Evolutionary conservation across 2,888 invertebrate genomes (phyloP).

Genomic region (Drosophila meridiana): DNA sequence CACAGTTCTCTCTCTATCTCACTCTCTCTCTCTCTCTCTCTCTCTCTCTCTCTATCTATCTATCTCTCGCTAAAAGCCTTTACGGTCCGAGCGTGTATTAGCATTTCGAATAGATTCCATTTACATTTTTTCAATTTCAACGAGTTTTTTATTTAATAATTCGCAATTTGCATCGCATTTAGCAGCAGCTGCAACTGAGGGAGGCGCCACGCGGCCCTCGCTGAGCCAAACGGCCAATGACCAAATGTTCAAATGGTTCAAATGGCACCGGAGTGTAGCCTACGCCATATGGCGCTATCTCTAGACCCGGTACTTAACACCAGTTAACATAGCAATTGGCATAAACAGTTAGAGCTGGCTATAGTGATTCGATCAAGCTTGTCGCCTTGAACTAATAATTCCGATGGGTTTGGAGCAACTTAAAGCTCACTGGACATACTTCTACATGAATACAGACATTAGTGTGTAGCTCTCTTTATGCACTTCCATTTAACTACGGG

Average conservation of each 20-base stretch:
- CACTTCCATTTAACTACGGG: too few species aligned
- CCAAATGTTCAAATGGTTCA: constrained; percentile 23
- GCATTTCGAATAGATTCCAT: constrained; percentile 75
- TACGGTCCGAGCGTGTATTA: constrained; percentile 52
- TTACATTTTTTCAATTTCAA: constrained; percentile 77
- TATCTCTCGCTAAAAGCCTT: constrained; percentile 38
- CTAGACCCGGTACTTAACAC: neutral
- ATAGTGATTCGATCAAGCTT: too few species aligned
- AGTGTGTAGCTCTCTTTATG: too few species aligned
- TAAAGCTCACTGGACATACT: too few species aligned
- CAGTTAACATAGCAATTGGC: neutral
- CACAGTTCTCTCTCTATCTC: neutral
- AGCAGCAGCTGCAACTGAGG: constrained; percentile 8
- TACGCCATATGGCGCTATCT: constrained; percentile 35
- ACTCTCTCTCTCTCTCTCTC: neutral
- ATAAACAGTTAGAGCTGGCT: neutral
- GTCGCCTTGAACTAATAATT: too few species aligned
- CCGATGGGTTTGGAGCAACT: too few species aligned
- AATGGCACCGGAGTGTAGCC: constrained; percentile 13
- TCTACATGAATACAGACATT: too few species aligned
- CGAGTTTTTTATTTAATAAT: constrained; percentile 67
- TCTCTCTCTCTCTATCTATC: neutral
- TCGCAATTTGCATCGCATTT: constrained; percentile 71
- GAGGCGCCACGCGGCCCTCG: constrained; percentile 4
- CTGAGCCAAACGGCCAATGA: constrained; percentile 26